These are phyloP conservation scores for Siniperca knerii DNA, from an alignment of 2,113 vertebrate species.

Conservation along the genomic window DNA sequence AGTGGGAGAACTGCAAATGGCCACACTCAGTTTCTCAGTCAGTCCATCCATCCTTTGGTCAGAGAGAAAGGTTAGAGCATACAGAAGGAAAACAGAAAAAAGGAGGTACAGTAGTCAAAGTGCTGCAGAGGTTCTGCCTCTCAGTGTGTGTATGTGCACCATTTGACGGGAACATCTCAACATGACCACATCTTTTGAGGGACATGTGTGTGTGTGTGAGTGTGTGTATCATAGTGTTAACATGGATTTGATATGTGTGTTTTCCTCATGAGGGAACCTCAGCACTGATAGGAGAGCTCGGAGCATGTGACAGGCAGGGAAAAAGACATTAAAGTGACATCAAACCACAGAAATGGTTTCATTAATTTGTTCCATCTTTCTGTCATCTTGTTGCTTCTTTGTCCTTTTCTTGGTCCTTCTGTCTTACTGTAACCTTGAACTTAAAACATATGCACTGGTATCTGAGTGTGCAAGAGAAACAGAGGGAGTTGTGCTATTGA, in stretches of 20 bases:
- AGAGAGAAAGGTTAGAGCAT: not conserved
- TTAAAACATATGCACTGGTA: not conserved
- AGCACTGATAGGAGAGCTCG: constrained; percentile 1
- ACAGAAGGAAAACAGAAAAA: not conserved
- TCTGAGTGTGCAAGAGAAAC: constrained; percentile 9
- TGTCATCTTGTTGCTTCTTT: not conserved
- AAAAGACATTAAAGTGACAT: constrained; percentile 2
- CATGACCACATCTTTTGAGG: constrained; percentile 45
- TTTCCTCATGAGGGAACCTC: constrained; percentile 19
- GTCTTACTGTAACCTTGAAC: constrained; percentile 11
- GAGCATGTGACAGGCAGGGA: not conserved
- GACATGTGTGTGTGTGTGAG: constrained; percentile 21
- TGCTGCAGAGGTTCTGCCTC: not conserved
- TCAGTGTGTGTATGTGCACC: not conserved
- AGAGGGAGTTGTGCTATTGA: constrained; percentile 57
- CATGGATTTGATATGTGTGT: constrained; percentile 38
- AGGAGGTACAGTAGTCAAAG: not conserved
- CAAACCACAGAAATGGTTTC: not conserved
- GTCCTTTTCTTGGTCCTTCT: not conserved
- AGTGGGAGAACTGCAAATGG: not conserved
- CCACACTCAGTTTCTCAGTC: not conserved
- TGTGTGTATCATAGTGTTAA: constrained; percentile 42
- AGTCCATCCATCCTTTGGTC: not conserved
- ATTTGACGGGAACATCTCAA: constrained; percentile 70
- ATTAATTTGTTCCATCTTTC: not conserved